Conservation (phyloP, 1,140 invertebrate genomes). For the Microplitis mediator region DNA sequence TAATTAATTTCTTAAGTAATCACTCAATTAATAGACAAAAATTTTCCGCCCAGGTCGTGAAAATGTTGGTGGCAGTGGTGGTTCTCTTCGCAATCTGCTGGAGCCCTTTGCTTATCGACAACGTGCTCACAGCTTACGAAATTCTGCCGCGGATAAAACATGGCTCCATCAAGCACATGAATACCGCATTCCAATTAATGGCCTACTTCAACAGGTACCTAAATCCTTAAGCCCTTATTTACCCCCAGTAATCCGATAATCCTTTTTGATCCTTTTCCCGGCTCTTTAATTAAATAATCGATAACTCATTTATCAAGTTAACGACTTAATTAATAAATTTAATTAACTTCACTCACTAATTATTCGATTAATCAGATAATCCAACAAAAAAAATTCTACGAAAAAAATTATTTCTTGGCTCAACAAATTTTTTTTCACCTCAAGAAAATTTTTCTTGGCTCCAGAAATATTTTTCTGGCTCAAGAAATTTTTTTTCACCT, state of each 20-base stretch:
- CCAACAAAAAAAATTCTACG: no score
- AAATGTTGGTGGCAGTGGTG: slow-evolving; percentile 75
- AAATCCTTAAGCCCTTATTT: background rate
- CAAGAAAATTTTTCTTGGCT: no score
- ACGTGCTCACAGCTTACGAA: slow-evolving; percentile 69
- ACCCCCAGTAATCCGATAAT: background rate
- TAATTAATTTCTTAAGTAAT: no score
- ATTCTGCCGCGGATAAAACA: slow-evolving; percentile 62
- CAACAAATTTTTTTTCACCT: no score
- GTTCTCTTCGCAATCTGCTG: slow-evolving; percentile 73
- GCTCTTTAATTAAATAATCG: background rate
- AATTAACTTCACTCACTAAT: background rate
- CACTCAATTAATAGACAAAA: no score
- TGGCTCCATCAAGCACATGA: slow-evolving; percentile 68
- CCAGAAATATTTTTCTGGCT: no score
- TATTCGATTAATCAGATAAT: no score
- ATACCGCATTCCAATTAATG: slow-evolving; percentile 69
- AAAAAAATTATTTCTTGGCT: no score
- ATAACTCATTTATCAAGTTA: background rate
- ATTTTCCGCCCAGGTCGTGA: slow-evolving; percentile 65
- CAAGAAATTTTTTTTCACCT: no score
- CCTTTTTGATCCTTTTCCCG: background rate
- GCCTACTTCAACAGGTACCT: slow-evolving; percentile 73
- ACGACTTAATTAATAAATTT: background rate
- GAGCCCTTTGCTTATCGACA: slow-evolving; percentile 71